A percentile compares a stretch with the other conserved stretches of the same genome.
Evolutionary conservation across 2,888 invertebrate genomes (phyloP).

Genomic region (Palloptera scutellata): DNA sequence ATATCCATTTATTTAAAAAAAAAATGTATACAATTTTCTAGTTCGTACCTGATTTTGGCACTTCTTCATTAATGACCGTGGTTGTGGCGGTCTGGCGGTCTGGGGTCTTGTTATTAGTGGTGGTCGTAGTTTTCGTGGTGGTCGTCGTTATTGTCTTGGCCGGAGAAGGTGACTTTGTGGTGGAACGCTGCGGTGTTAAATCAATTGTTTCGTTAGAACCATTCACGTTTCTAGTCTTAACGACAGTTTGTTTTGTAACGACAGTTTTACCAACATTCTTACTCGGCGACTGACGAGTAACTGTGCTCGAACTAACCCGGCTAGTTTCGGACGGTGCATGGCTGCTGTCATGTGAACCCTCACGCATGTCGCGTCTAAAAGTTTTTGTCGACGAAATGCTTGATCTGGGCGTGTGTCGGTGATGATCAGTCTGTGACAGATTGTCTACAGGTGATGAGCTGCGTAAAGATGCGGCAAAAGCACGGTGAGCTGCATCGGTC

Average conservation of each 20-base stretch:
- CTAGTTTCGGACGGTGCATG: slow-evolving; percentile 58
- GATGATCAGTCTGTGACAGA: slow-evolving; percentile 52
- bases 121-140: slow-evolving; percentile 44
- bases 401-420: slow-evolving; percentile 53
- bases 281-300: slow-evolving; percentile 54
- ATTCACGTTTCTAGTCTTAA: slow-evolving; percentile 47
- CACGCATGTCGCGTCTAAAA: slow-evolving; percentile 54
- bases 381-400: slow-evolving; percentile 54
- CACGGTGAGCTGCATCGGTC: slow-evolving; percentile 76
- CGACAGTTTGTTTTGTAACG: slow-evolving; percentile 47
- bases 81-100: slow-evolving; percentile 32
- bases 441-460: slow-evolving; percentile 71
- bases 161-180: slow-evolving; percentile 49
- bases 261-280: slow-evolving; percentile 49
- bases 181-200: slow-evolving; percentile 48
- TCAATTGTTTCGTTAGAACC: slow-evolving; percentile 53
- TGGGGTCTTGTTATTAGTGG: slow-evolving; percentile 34
- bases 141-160: slow-evolving; percentile 39
- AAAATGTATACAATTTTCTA: slow-evolving; percentile 45
- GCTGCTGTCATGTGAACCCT: slow-evolving; percentile 62
- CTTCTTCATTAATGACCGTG: slow-evolving; percentile 38
- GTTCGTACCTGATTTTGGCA: slow-evolving; percentile 60
- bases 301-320: slow-evolving; percentile 59
- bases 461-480: slow-evolving; percentile 77
- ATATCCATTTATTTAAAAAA: slow-evolving; percentile 51